Percentiles rank a stretch among this genome's conserved stretches.
Evolutionary conservation across 2,797 vertebrate genomes (phyloP).

Genomic region (Sebastes umbrosus): DNA sequence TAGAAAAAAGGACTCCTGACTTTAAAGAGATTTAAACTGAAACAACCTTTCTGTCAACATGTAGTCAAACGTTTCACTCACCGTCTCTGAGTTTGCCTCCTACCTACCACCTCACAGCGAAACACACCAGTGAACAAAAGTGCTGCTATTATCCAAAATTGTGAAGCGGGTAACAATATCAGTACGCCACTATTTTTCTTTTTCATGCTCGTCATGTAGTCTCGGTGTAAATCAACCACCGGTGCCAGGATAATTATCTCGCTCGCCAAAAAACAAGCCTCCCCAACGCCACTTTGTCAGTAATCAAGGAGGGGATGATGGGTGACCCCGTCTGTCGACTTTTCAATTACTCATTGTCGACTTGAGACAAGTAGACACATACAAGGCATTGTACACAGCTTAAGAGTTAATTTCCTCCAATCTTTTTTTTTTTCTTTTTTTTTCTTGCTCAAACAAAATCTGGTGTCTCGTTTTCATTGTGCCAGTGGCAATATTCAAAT

Average conservation of each 20-base stretch:
- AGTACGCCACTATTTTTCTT: not conserved
- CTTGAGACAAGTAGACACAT: constrained; percentile 6
- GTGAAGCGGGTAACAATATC: not conserved
- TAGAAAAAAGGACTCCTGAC: not conserved
- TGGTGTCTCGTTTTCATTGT: not conserved
- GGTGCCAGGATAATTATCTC: constrained; percentile 23
- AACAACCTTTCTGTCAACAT: constrained; percentile 3
- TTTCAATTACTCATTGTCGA: constrained; percentile 21
- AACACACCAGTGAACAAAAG: not conserved
- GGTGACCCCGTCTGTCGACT: constrained; percentile 13
- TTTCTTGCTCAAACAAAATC: constrained; percentile 17
- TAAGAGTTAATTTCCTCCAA: not conserved
- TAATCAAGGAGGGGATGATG: constrained; percentile 26
- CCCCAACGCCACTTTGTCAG: constrained; percentile 9
- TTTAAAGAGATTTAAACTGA: not conserved
- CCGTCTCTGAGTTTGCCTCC: not conserved
- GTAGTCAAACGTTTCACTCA: constrained; percentile 14
- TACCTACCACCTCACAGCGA: not conserved
- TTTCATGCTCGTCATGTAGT: constrained; percentile 1
- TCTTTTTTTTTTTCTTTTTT: not conserved
- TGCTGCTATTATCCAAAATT: not conserved
- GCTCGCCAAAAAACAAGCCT: constrained; percentile 8
- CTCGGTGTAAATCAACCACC: not conserved
- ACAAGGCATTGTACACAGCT: not conserved
- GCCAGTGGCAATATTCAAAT: constrained; percentile 36